Percentiles rank a stretch among this genome's conserved stretches.
These are phyloP conservation scores for Laterallus jamaicensis DNA, from an alignment of 2,113 vertebrate genomes.

Conservation along the genomic window DNA sequence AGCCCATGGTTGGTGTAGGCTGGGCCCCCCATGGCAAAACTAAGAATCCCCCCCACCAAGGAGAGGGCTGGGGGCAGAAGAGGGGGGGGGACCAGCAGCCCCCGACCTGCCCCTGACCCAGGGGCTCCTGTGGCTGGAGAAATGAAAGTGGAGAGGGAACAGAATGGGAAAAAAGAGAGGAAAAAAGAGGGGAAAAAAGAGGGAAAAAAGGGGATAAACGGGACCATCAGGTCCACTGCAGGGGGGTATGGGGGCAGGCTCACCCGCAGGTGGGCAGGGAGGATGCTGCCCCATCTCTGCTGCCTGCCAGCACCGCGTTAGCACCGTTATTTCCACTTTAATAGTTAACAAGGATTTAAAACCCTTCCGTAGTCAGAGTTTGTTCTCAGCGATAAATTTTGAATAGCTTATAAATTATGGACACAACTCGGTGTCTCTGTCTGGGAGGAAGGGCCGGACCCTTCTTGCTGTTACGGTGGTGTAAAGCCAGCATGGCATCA, in stretches of 20 bases:
- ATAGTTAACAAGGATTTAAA: slow-evolving; percentile 55
- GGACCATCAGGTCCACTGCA: rapidly evolving
- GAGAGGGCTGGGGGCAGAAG: background rate
- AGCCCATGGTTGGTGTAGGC: background rate
- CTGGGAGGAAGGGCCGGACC: background rate
- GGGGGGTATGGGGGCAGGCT: background rate
- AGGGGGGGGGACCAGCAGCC: background rate
- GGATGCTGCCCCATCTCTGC: background rate
- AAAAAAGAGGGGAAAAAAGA: rapidly evolving
- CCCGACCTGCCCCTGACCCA: slow-evolving; percentile 49
- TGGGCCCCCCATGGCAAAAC: slow-evolving; percentile 24
- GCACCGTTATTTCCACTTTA: slow-evolving; percentile 5
- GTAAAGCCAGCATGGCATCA: rapidly evolving
- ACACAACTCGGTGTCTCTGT: background rate
- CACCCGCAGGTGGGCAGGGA: background rate
- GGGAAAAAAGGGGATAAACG: background rate
- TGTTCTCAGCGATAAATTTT: slow-evolving; percentile 52
- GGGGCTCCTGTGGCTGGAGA: background rate
- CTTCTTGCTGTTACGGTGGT: background rate
- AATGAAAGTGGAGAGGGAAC: background rate
- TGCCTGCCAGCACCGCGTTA: rapidly evolving
- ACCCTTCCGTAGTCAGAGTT: slow-evolving; percentile 13
- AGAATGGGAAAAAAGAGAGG: background rate
- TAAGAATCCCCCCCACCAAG: background rate
- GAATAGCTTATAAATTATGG: slow-evolving; percentile 54